These are phyloP conservation scores for Abscondita cerata DNA, from an alignment of 2,888 invertebrate species.

Conservation along the genomic window DNA sequence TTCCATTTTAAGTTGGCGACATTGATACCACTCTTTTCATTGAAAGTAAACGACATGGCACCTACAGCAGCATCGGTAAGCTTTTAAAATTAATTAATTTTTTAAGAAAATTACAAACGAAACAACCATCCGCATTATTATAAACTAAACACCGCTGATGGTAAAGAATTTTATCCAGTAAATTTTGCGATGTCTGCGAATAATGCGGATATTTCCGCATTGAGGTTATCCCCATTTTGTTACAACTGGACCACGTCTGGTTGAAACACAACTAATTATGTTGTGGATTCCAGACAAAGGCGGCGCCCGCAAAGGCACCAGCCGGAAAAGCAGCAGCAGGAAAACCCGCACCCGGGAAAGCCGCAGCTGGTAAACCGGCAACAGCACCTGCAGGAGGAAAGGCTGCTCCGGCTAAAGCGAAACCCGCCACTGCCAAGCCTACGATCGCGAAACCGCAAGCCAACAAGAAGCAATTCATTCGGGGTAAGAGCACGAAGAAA, in stretches of 20 bases:
- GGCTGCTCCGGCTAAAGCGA: slow-evolving; percentile 53
- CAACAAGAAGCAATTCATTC: slow-evolving; percentile 66
- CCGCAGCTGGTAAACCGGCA: too few species aligned
- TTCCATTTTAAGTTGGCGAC: too few species aligned
- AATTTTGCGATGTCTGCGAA: not conserved
- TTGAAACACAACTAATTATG: slow-evolving; percentile 59
- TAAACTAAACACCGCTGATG: too few species aligned
- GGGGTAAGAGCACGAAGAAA: slow-evolving; percentile 78
- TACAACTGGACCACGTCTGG: slow-evolving; percentile 50
- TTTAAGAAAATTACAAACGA: too few species aligned
- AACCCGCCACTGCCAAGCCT: slow-evolving; percentile 56
- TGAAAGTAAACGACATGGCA: too few species aligned
- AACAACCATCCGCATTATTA: too few species aligned
- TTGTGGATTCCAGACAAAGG: slow-evolving; percentile 63
- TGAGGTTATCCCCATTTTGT: slow-evolving; percentile 1
- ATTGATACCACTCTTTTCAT: too few species aligned
- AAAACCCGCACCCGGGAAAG: too few species aligned
- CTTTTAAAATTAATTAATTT: too few species aligned
- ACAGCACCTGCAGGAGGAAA: slow-evolving; percentile 54
- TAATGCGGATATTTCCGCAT: not conserved
- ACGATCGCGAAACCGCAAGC: slow-evolving; percentile 53
- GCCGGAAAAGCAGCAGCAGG: slow-evolving; percentile 19
- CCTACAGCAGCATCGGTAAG: too few species aligned
- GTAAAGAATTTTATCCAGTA: not conserved
- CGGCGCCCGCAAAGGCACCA: slow-evolving; percentile 44